Evolutionary conservation across 2,113 vertebrate genomes (phyloP), one percentile per base, ranked within the genome.

Genomic region (Tenebrosternarchus preto): DNA sequence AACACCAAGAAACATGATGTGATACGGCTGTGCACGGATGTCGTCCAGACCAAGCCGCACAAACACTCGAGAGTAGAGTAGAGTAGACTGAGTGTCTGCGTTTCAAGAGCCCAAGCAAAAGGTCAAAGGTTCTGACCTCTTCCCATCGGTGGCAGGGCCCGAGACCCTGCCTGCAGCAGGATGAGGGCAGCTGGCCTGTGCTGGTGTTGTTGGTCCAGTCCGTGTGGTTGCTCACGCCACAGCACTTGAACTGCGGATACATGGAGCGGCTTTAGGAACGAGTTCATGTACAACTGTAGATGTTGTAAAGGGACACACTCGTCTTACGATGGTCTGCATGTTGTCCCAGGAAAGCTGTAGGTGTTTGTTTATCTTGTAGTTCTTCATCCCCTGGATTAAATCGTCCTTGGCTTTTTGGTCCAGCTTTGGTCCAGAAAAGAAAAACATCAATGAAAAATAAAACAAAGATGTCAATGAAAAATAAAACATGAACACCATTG

Each of bases 291-390:
- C 8, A 12, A 12, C 43, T 50, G 43, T 2, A 1, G 11, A 9
- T 50, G 43, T 9, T 36, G 16, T 53, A 2, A 46, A 29, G 5
- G 25, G 3, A 25, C n/a, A 75, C 11, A 55, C 11, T 12, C 16
- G 50, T 50, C 88, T 89, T 77, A 95, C 95, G 88, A 94, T 93
- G 57, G 86, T 92, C 86, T 95, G 94, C 56, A 95, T 93, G n/a
- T 88, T 93, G 87, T 95, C 92, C 95, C 95, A 95, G 16, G 94
- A 95, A 24, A 86, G 88, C 55, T 83, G 84, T 66, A 95, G 88
- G 0, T 85, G 90, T 17, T 76, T 24, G 5, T 95, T 90, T 2
- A 60, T 89, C 3, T 68, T 39, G 73, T 95, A 95, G n/a, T 77
- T 80, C 46, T 86, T 88, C 85, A 95, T 93, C 0, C 93, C 93